A percentile compares a stretch with the other conserved stretches of the same genome.
Conservation (phyloP, 2,888 invertebrate genomes). For the Polydrusus cervinus region DNA sequence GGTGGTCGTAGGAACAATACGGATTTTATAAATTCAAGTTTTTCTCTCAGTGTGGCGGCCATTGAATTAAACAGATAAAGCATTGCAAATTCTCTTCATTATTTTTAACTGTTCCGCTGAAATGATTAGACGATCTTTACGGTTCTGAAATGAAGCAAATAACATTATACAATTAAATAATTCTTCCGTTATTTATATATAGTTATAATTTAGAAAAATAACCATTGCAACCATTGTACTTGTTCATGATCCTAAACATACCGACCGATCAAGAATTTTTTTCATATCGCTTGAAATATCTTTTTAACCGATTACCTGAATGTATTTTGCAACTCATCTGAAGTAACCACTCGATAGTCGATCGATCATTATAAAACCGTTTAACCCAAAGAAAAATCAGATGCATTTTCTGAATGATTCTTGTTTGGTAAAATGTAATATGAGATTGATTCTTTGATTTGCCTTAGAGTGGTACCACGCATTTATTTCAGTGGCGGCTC, state of each 20-base stretch:
- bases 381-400: conserved; percentile 24
- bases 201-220: conserved; percentile 8
- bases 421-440: conserved; percentile 26
- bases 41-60: too few relatives aligned
- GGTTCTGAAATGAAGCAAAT: conserved; percentile 19
- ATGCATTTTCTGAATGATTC: conserved; percentile 45
- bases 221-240: conserved; percentile 34
- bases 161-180: conserved; percentile 15
- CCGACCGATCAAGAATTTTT: conserved; percentile 22
- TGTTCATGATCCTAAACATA: conserved; percentile 34
- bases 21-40: too few relatives aligned
- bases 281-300: conserved; percentile 35
- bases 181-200: conserved; percentile 16
- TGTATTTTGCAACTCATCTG: conserved; percentile 47
- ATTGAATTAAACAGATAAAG: not conserved
- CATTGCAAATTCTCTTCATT: not conserved
- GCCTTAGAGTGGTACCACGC: conserved; percentile 10
- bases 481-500: too few relatives aligned
- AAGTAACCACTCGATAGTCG: conserved; percentile 41
- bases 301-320: conserved; percentile 39
- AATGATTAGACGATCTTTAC: not conserved
- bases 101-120: not conserved
- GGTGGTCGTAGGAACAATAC: too few relatives aligned
- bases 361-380: conserved; percentile 48
- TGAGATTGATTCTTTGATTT: conserved; percentile 30